phyloP scores from a whole-genome alignment of 2,113 vertebrate species.

The Cyanoramphus novaezelandiae region DNA sequence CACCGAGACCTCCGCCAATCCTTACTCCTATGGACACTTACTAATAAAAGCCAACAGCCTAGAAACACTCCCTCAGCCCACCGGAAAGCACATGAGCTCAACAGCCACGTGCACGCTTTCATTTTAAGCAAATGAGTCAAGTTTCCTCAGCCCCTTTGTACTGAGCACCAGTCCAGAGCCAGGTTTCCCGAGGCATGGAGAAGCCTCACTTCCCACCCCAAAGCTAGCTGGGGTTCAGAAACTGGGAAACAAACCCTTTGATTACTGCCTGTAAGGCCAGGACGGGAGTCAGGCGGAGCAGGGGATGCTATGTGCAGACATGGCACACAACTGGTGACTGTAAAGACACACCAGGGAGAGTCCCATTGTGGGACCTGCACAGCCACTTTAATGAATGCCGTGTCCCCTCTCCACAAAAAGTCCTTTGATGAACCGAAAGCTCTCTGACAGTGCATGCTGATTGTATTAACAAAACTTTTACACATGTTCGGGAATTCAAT shows the following conservation, averaged over 20 bases:
- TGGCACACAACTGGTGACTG: neutral
- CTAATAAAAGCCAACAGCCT: neutral
- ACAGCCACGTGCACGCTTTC: neutral
- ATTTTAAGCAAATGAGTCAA: neutral
- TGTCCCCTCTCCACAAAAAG: slow-evolving; percentile 46
- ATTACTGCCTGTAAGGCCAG: neutral
- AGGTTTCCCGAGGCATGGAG: neutral
- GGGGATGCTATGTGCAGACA: neutral
- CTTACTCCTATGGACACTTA: neutral
- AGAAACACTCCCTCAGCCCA: neutral
- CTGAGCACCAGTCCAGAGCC: neutral
- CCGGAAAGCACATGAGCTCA: neutral
- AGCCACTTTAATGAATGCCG: slow-evolving; percentile 23
- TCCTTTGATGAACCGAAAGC: slow-evolving; percentile 62
- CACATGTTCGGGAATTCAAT: slow-evolving; percentile 30
- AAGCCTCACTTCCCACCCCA: neutral
- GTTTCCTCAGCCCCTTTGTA: neutral
- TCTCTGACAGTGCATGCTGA: slow-evolving; percentile 55
- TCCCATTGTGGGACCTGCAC: neutral
- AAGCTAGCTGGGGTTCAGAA: neutral
- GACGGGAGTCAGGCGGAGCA: fast-evolving
- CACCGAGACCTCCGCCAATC: neutral
- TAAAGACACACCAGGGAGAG: neutral
- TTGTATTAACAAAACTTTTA: slow-evolving; percentile 65
- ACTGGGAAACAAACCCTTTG: neutral